A percentile compares a stretch with the other conserved stretches of the same genome.
phyloP scores from a whole-genome alignment of 2,113 vertebrate genomes.

The Melanerpes aurifrons region DNA sequence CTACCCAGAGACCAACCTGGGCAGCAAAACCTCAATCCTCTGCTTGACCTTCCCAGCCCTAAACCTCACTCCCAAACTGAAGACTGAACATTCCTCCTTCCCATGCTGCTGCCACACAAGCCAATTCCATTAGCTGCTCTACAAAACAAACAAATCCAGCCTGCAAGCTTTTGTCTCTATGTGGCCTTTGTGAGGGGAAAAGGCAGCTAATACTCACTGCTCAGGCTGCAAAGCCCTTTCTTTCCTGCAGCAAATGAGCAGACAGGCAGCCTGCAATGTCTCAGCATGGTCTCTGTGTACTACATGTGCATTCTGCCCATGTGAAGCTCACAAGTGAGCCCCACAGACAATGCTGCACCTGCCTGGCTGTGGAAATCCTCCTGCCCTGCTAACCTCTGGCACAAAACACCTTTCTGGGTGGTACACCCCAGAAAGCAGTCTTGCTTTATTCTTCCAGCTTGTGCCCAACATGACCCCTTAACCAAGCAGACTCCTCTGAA shows the following conservation, averaged over 20 bases:
- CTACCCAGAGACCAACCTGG: neutral
- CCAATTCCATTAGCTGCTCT: neutral
- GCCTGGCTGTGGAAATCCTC: constrained; percentile 68
- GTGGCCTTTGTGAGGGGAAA: constrained; percentile 17
- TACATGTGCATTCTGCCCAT: constrained; percentile 63
- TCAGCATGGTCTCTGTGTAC: constrained; percentile 67
- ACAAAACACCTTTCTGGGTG: constrained; percentile 70
- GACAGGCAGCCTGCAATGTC: constrained; percentile 34
- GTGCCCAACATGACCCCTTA: constrained; percentile 67
- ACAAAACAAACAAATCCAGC: neutral
- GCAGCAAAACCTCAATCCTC: neutral
- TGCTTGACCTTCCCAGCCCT: neutral
- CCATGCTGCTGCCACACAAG: neutral
- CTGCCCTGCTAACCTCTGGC: constrained; percentile 39
- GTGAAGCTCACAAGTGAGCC: constrained; percentile 77
- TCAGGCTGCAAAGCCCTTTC: constrained; percentile 11
- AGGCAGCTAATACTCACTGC: neutral
- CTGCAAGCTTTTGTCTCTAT: neutral
- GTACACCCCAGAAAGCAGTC: constrained; percentile 61
- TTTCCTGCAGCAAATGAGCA: constrained; percentile 53
- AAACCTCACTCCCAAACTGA: neutral
- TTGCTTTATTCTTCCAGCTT: constrained; percentile 67
- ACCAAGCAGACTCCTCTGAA: constrained; percentile 60
- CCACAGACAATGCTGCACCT: constrained; percentile 71
- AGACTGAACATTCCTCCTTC: neutral